Evolutionary conservation across 1,140 invertebrate genomes (phyloP), one percentile per base, ranked within the genome.

Genomic region (Lepidotrigona ventralis): DNA sequence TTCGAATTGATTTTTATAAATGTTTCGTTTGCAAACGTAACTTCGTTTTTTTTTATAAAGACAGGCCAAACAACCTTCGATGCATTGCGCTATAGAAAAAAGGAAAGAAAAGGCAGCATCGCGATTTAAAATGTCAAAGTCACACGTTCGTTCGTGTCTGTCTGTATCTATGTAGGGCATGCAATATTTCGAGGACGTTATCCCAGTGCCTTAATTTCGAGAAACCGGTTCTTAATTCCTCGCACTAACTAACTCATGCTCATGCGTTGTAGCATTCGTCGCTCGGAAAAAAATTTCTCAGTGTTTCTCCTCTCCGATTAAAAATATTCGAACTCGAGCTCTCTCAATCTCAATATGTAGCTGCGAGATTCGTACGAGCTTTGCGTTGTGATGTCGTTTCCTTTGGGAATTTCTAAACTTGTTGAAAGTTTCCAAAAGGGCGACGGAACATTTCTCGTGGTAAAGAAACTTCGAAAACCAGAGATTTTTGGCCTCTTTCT

Each of bases 151-250:
- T 11, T 33, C 26, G 11, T 11, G 23, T 39, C 0, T 60, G 14
- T 60, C 12, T 11, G 1, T 39, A 39, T 8, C 1, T 46, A 46
- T 71, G 39, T 71, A 71, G 69, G 39, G 23, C 46, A n/a, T n/a
- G 15, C 21, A 46, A 46, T 46, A 46, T n/a, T 46, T 46, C 39
- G 69, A 51, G 69, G 39, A 71, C 39, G 8, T 33, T 69, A 39
- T 21, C 17, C 68, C 19, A 46, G n/a, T 70, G 23, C 23, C 69
- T 69, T 15, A n/a, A 46, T 71, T 71, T 51, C 69, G 14, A 46
- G 69, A 71, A 71, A 71, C 69, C 69, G 69, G 69, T 71, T 71
- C 23, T 14, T 23, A 21, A 71, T 39, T 70, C 14, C 33, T 23
- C 68, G 33, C 68, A 15, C 8, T 39, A 21, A 70, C 58, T 70